Evolutionary conservation across 2,113 vertebrate species (phyloP), one percentile per base, ranked within the genome.

Genomic region (Centropristis striata): DNA sequence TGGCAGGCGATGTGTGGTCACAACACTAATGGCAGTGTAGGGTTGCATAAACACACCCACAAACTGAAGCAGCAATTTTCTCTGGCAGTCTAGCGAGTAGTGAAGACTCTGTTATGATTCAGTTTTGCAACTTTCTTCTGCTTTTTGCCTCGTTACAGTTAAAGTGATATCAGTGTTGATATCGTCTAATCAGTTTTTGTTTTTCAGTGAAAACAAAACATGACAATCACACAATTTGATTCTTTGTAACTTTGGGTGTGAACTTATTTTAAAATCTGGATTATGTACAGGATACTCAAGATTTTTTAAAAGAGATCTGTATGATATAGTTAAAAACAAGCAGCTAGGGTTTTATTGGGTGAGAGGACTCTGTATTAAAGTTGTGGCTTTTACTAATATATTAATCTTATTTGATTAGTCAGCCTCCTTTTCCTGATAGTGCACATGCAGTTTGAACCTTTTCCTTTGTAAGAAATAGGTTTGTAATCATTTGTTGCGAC

Each of bases 21-120:
- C 89, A 91, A 91, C 87, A 91, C 85, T 93, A 95, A 94, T 95
- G 91, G 89, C 93, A 95, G 94, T 93, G 92, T 95, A 91, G 89
- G 81, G 86, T 94, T 94, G 88, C 94, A 93, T 86, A 93, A 94
- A 93, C 92, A 92, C 92, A 94, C 91, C 91, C 93, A 92, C 93
- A 93, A 91, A 93, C 90, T 93, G 90, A 95, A 91, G 90, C 90
- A 93, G 92, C 92, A 93, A 92, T 94, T 94, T 94, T 90, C 88
- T 90, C 83, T 94, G 92, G 91, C 92, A 89, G 86, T 87, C 71
- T 71, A 80, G 44, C 70, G 77, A 85, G 83, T 77, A 82, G 79
- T 88, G 82, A 92, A 90, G 84, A 85, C 82, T 76, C 75, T 84
- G 73, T 88, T 83, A 82, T 11, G 6, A 74, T 92, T 87, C 69